These are phyloP conservation scores for Zaprionus ornatus DNA, from an alignment of 1,140 invertebrate genomes.

Conservation along the genomic window DNA sequence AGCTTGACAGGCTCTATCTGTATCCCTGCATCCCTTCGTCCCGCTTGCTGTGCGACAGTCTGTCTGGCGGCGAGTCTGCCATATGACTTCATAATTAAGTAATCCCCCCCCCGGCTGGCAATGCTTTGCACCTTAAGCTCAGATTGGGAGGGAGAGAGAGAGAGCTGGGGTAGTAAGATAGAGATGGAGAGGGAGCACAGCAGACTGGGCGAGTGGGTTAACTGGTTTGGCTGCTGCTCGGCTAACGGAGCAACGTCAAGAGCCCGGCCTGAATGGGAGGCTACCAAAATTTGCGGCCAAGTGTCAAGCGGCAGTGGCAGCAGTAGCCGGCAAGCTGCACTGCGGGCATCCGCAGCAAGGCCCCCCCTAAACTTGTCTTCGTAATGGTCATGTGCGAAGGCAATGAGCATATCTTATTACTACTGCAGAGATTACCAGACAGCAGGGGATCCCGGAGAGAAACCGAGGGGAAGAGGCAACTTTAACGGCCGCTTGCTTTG, in stretches of 20 bases:
- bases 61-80: slow-evolving; percentile 32
- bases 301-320: slow-evolving; percentile 28
- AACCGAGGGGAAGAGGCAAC: slow-evolving; percentile 6
- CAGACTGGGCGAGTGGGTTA: slow-evolving; percentile 41
- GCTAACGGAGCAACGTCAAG: slow-evolving; percentile 61
- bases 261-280: slow-evolving; percentile 48
- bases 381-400: slow-evolving; percentile 48
- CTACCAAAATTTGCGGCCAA: slow-evolving; percentile 60
- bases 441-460: neutral
- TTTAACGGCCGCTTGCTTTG: slow-evolving; percentile 76
- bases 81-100: slow-evolving; percentile 74
- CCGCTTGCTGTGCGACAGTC: neutral
- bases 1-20: neutral
- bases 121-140: slow-evolving; percentile 71
- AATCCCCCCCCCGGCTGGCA: slow-evolving; percentile 66
- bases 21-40: no score
- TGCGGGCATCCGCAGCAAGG: slow-evolving; percentile 59
- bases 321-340: slow-evolving; percentile 61
- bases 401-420: slow-evolving; percentile 76
- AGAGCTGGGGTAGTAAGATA: neutral
- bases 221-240: slow-evolving; percentile 57
- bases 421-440: slow-evolving; percentile 59
- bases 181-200: neutral
- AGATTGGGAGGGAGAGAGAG: slow-evolving; percentile 27
- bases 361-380: slow-evolving; percentile 27